These are phyloP conservation scores for Lepidonotus clava DNA, from an alignment of 2,888 invertebrate species.

Conservation along the genomic window DNA sequence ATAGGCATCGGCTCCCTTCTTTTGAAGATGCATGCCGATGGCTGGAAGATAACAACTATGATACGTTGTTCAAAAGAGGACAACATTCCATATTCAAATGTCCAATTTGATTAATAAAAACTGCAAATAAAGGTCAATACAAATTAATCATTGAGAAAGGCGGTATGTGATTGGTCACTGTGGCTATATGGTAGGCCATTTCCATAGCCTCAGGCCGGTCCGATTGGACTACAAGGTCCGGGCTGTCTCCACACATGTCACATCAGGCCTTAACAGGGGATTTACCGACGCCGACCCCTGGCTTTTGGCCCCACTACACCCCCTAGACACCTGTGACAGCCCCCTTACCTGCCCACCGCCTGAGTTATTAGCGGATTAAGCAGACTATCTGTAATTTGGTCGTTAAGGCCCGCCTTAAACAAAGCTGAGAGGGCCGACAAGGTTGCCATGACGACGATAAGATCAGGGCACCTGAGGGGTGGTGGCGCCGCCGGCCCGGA, in stretches of 20 bases:
- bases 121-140: too few relatives aligned
- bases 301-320: background rate
- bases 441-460: background rate
- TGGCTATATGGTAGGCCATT: too few relatives aligned
- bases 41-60: too few relatives aligned
- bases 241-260: background rate
- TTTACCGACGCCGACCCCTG: background rate
- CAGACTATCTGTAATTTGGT: constrained; percentile 39
- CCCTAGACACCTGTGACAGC: background rate
- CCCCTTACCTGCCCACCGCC: background rate
- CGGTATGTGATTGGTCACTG: too few relatives aligned
- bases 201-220: too few relatives aligned
- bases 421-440: background rate
- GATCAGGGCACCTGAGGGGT: background rate
- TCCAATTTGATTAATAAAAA: too few relatives aligned
- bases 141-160: too few relatives aligned
- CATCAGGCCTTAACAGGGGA: background rate
- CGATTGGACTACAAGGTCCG: too few relatives aligned
- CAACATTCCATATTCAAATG: too few relatives aligned
- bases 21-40: too few relatives aligned
- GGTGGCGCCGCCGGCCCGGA: background rate
- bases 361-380: constrained; percentile 14
- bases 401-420: constrained; percentile 34
- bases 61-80: too few relatives aligned
- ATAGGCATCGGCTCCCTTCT: too few relatives aligned